Evolutionary conservation across 2,888 invertebrate genomes (phyloP), one percentile per base, ranked within the genome.

Genomic region (Pegoplata infirma): DNA sequence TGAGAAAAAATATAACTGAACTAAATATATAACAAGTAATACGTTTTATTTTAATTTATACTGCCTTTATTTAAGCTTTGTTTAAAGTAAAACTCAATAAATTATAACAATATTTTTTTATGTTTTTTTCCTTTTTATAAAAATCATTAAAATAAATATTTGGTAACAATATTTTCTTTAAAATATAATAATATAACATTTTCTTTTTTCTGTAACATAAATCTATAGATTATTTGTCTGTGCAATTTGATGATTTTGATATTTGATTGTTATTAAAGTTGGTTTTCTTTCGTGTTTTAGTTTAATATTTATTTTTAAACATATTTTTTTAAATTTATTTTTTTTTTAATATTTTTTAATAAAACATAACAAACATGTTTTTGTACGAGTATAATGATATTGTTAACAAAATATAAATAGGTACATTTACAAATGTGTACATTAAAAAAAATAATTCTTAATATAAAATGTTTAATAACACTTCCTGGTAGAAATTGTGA

Each of bases 111-210:
- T n/a, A 40, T 49, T 47, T 51, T 3, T 51, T 61, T 12, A 8
- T 36, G 5, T 36, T 40, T n/a, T n/a, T n/a, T 36, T 58, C 23
- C 10, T 58, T 40, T 56, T 56, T 66, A 51, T 73, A 73, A 66
- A 55, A 73, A 66, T 73, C 49, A 66, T 66, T 66, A 73, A 66
- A 58, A 73, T 58, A 66, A 58, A 58, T 58, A 49, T 64, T 32
- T 56, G 14, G 3, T 36, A 73, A 66, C 28, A 49, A 47, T 73
- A 44, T 51, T 53, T 44, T 47, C 8, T 73, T 68, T 59, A 49
- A 49, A 32, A 63, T 47, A 49, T 63, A 44, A 12, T 40, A 12
- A n/a, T 16, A 44, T 53, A 44, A 14, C 8, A 17, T 19, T 44
- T 63, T 32, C 25, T 53, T 36, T 51, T 51, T 21, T 46, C 68